phyloP scores from a whole-genome alignment of 2,797 vertebrate genomes.

The Phoeniculus purpureus region DNA sequence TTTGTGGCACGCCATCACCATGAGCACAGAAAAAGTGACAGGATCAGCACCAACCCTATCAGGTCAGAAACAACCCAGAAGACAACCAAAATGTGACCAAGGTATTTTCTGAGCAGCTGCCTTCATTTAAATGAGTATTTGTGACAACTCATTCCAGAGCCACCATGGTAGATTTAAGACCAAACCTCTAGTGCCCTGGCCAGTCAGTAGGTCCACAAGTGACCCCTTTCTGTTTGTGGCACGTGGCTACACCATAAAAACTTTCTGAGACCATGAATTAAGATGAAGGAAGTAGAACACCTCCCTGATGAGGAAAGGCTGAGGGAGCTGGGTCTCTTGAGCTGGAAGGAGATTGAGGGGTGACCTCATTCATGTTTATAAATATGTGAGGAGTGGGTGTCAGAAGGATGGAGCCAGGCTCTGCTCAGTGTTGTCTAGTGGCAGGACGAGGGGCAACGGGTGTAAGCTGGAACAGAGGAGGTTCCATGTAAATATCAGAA shows the following conservation, averaged over 20 bases:
- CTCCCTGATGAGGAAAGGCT: no score
- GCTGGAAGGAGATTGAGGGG: no score
- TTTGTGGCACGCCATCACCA: neutral
- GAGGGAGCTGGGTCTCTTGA: no score
- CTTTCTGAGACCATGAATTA: neutral
- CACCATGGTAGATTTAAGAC: neutral
- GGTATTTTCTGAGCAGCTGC: neutral
- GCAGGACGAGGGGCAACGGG: no score
- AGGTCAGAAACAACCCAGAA: neutral
- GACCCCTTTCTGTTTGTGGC: neutral
- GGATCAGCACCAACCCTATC: neutral
- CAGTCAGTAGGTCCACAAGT: neutral
- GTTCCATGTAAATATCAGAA: no score
- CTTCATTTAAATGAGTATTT: neutral
- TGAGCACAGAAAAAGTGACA: accelerated
- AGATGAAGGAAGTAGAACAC: no score
- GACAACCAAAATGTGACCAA: neutral
- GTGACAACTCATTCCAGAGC: neutral
- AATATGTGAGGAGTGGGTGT: no score
- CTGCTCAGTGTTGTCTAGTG: no score
- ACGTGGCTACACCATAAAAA: neutral
- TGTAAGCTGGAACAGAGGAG: no score
- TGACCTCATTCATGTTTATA: no score
- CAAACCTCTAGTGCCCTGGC: neutral
- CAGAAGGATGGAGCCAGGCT: no score